Evolutionary conservation across 2,113 vertebrate genomes (phyloP).

Genomic region (Opisthocomus hoazin): DNA sequence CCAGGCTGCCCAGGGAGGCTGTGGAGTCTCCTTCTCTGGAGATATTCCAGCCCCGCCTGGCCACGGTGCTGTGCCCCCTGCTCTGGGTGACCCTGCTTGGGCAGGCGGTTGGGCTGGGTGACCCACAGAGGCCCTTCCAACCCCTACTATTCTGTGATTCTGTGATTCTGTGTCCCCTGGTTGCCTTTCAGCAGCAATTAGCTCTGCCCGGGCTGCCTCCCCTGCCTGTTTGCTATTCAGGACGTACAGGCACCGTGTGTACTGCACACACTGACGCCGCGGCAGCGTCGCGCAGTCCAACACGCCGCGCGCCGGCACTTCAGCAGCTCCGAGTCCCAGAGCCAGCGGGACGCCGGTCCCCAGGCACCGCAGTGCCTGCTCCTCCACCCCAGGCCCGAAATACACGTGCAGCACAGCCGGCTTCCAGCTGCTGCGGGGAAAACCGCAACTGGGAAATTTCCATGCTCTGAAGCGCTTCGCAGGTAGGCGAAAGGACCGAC

Average conservation of each 20-base stretch:
- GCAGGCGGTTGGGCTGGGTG: too few relatives aligned
- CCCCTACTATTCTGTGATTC: too few relatives aligned
- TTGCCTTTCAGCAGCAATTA: not conserved
- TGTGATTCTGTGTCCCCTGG: too few relatives aligned
- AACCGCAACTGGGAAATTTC: slow-evolving; percentile 27
- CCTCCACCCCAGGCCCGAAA: not conserved
- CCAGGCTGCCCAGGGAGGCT: too few relatives aligned
- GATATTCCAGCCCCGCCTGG: too few relatives aligned
- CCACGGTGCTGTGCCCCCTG: too few relatives aligned
- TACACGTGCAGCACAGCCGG: not conserved
- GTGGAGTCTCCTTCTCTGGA: too few relatives aligned
- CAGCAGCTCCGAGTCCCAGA: not conserved
- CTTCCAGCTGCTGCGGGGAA: not conserved
- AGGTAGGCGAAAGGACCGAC: not conserved
- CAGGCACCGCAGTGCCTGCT: not conserved
- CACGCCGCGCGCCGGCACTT: not conserved
- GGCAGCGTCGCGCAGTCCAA: rapidly evolving
- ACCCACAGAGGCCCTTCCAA: too few relatives aligned
- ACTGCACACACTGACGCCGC: not conserved
- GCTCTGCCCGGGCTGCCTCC: not conserved
- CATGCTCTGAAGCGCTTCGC: not conserved
- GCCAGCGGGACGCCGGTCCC: not conserved
- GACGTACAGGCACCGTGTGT: not conserved
- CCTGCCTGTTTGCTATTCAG: not conserved
- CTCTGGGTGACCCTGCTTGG: too few relatives aligned